Percentiles rank a stretch among this genome's conserved stretches.
Evolutionary conservation across 2,888 invertebrate species (phyloP).

Genomic region (Theretra japonica): DNA sequence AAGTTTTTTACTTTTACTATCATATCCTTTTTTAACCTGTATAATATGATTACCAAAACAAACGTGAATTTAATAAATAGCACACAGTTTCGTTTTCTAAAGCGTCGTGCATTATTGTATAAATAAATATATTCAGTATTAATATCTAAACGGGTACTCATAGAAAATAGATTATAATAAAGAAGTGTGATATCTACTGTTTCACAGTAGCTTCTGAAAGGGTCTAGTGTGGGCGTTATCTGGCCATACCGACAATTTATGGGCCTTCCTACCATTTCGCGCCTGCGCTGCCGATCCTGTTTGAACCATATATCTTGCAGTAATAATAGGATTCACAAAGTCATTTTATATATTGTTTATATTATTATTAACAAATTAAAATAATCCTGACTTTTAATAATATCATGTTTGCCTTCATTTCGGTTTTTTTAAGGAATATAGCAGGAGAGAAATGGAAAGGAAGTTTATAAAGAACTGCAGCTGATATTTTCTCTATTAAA

Average conservation of each 20-base stretch:
- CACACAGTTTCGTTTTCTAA: not conserved
- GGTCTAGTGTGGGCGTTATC: constrained; percentile 75
- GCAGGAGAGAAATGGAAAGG: too few relatives aligned
- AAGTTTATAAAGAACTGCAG: too few relatives aligned
- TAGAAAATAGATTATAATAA: constrained; percentile 51
- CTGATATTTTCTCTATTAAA: too few relatives aligned
- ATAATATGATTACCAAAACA: not conserved
- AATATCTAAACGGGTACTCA: constrained; percentile 45
- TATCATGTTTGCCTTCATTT: too few relatives aligned
- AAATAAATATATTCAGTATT: constrained; percentile 30
- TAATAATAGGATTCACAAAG: constrained; percentile 23
- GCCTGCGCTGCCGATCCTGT: constrained; percentile 35
- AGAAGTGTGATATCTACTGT: constrained; percentile 64
- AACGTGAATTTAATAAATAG: not conserved
- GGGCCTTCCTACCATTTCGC: constrained; percentile 56
- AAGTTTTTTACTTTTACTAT: constrained; percentile 22
- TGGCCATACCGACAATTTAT: constrained; percentile 57
- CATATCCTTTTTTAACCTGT: constrained; percentile 3
- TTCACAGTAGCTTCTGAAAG: constrained; percentile 75
- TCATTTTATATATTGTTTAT: constrained; percentile 7
- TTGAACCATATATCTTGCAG: constrained; percentile 36
- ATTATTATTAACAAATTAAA: not conserved
- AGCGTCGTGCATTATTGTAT: not conserved
- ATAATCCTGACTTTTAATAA: not conserved
- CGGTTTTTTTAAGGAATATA: too few relatives aligned